These are phyloP conservation scores for Hippocampus zosterae DNA, from an alignment of 2,113 vertebrate genomes.

Conservation along the genomic window DNA sequence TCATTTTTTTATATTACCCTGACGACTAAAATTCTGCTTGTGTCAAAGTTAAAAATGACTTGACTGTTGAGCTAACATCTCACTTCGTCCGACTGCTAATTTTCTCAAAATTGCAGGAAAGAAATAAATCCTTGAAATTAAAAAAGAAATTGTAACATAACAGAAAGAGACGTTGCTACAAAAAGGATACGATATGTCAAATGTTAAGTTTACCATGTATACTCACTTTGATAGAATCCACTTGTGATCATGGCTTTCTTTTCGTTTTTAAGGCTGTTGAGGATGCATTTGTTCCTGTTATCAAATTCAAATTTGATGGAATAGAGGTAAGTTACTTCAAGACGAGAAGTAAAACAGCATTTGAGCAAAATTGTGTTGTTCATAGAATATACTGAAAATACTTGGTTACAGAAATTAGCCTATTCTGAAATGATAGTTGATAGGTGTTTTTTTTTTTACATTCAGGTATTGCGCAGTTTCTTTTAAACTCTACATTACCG, in stretches of 20 bases:
- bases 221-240: not conserved
- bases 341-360: not conserved
- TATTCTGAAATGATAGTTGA: too few relatives aligned
- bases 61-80: not conserved
- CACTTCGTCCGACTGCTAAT: not conserved
- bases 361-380: not conserved
- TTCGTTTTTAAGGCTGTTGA: conserved; percentile 83
- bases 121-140: not conserved
- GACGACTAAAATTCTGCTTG: too few relatives aligned
- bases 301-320: conserved; percentile 95
- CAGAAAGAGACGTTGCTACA: not conserved
- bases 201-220: not conserved
- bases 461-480: too few relatives aligned
- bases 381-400: too few relatives aligned
- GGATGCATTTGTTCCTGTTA: conserved; percentile 96
- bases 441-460: too few relatives aligned
- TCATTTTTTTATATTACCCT: not conserved
- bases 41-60: not conserved
- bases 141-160: too few relatives aligned
- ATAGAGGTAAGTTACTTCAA: conserved; percentile 82
- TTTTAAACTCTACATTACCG: too few relatives aligned
- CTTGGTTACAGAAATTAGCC: too few relatives aligned
- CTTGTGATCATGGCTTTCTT: conserved; percentile 21
- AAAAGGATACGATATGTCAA: not conserved
- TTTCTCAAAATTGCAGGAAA: not conserved